phyloP scores from a whole-genome alignment of 2,113 vertebrate species.

The Sceloporus undulatus region DNA sequence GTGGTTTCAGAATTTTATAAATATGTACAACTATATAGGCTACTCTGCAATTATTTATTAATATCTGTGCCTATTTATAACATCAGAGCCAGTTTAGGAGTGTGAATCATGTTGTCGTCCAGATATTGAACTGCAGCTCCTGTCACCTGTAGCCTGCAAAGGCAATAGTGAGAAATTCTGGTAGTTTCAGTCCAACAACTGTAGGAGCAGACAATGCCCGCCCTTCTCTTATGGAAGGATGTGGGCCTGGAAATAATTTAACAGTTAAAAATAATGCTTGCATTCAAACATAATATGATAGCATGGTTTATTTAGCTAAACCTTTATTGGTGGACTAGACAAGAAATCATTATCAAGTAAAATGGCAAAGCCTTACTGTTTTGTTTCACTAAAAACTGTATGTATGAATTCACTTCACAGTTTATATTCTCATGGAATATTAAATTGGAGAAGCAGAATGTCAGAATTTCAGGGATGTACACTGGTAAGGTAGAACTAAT shows the following conservation, averaged over 20 bases:
- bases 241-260: not conserved
- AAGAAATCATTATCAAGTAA: not conserved
- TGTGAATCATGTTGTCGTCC: too few relatives aligned
- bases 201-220: too few relatives aligned
- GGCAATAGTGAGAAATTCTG: too few relatives aligned
- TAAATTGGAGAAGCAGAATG: not conserved
- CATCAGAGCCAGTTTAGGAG: too few relatives aligned
- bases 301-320: not conserved
- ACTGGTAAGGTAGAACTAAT: too few relatives aligned
- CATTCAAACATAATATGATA: not conserved
- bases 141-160: too few relatives aligned
- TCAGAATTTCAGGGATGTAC: not conserved
- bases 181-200: too few relatives aligned
- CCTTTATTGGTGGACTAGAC: not conserved
- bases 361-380: too few relatives aligned
- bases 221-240: not conserved
- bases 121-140: too few relatives aligned
- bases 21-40: slow-evolving; percentile 24
- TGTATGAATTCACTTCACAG: not conserved
- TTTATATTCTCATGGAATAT: not conserved
- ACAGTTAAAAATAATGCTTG: not conserved
- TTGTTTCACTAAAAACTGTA: not conserved
- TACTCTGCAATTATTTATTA: slow-evolving; percentile 20
- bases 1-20: slow-evolving; percentile 24
- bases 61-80: not conserved